Percentiles rank a stretch among this genome's conserved stretches.
Evolutionary conservation across 1,140 invertebrate genomes (phyloP).

Genomic region (Carcinoscorpius rotundicauda): DNA sequence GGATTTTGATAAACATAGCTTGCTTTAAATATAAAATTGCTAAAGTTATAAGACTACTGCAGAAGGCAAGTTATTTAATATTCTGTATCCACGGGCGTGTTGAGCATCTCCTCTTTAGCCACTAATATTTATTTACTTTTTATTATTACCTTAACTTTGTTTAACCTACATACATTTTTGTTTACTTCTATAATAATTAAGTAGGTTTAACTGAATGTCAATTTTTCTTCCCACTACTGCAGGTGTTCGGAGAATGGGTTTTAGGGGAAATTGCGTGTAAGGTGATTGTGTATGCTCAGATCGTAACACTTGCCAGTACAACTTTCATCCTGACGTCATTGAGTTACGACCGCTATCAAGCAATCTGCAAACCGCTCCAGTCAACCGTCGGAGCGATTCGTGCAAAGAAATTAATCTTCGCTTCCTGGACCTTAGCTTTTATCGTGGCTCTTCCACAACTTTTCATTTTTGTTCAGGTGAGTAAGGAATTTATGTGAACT

Average conservation of each 20-base stretch:
- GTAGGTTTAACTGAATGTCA: too few species aligned
- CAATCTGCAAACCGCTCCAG: constrained; percentile 36
- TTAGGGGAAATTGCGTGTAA: constrained; percentile 34
- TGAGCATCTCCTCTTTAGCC: too few species aligned
- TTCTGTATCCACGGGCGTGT: too few species aligned
- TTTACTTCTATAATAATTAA: too few species aligned
- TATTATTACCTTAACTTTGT: too few species aligned
- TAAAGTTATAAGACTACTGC: too few species aligned
- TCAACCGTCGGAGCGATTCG: constrained; percentile 24
- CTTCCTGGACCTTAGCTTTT: constrained; percentile 37
- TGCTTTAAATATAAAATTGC: too few species aligned
- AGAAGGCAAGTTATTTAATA: too few species aligned
- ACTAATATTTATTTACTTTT: too few species aligned
- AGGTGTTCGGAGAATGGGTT: constrained; percentile 36
- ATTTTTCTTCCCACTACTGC: neutral
- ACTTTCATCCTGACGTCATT: constrained; percentile 38
- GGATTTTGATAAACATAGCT: too few species aligned
- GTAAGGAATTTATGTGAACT: too few species aligned
- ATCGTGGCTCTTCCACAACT: constrained; percentile 36
- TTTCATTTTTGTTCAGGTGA: constrained; percentile 36
- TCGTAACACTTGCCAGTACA: constrained; percentile 35
- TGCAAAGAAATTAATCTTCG: constrained; percentile 29
- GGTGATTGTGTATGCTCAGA: constrained; percentile 35
- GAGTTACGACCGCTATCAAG: constrained; percentile 36
- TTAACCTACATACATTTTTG: too few species aligned